phyloP scores from a whole-genome alignment of 1,140 invertebrate species.

The Diuraphis noxia region DNA sequence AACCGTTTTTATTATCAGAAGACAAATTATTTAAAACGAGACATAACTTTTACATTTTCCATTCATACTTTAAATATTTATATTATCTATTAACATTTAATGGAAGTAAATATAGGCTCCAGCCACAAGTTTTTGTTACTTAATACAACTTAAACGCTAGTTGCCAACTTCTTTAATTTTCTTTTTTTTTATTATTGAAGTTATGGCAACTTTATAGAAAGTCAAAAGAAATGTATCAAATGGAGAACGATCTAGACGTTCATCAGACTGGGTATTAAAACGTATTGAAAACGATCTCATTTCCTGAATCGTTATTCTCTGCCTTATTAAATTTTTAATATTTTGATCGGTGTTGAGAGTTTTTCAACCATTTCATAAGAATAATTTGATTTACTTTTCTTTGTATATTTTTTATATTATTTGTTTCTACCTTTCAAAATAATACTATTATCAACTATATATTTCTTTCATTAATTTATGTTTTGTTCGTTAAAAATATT shows the following conservation, averaged over 20 bases:
- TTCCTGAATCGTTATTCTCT: neutral
- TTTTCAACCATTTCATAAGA: neutral
- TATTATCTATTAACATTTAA: slow-evolving; percentile 9
- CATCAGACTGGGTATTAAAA: slow-evolving; percentile 10
- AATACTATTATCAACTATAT: neutral
- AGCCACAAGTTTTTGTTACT: neutral
- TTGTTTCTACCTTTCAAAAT: neutral
- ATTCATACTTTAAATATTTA: slow-evolving; percentile 4
- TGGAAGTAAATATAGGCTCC: neutral
- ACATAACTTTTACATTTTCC: neutral
- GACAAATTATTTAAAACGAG: neutral
- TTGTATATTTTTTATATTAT: neutral
- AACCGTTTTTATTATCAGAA: neutral
- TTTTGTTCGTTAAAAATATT: neutral
- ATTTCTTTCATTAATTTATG: neutral
- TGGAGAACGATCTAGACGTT: neutral
- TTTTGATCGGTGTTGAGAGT: neutral
- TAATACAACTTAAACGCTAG: neutral
- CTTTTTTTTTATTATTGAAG: neutral
- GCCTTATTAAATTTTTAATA: neutral
- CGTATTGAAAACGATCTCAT: neutral
- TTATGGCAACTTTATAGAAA: neutral
- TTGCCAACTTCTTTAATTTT: neutral
- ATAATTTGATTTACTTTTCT: neutral
- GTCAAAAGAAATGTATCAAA: slow-evolving; percentile 8